These are phyloP conservation scores for Gavia stellata DNA, from an alignment of 2,113 vertebrate genomes.

Conservation along the genomic window DNA sequence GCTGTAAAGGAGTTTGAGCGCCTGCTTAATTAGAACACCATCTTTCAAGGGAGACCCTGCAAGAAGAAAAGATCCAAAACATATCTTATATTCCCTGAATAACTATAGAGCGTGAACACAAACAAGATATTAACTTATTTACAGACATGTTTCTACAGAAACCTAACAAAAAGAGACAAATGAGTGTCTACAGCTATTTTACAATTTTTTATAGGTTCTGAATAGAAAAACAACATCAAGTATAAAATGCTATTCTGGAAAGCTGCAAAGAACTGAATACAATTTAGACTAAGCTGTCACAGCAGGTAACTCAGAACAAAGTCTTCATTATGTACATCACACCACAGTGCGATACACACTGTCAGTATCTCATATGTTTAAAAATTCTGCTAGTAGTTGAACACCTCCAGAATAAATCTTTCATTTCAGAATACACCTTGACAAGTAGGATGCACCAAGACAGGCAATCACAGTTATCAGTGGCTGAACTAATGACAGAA, in stretches of 20 bases:
- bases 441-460: neutral
- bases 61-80: neutral
- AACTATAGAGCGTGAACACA: neutral
- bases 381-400: neutral
- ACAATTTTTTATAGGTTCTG: neutral
- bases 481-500: neutral
- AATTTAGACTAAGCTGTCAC: neutral
- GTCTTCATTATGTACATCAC: neutral
- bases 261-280: neutral
- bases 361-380: neutral
- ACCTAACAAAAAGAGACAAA: neutral
- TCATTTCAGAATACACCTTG: neutral
- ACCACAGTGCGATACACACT: neutral
- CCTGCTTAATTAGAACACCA: conserved; percentile 24
- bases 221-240: neutral
- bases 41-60: conserved; percentile 46
- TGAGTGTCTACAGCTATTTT: neutral
- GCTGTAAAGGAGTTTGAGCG: conserved; percentile 35
- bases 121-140: accelerated
- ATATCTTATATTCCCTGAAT: neutral
- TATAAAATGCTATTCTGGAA: neutral
- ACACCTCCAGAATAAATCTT: neutral
- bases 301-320: neutral
- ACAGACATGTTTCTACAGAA: neutral
- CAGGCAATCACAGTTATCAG: neutral